Conservation (phyloP, 2,113 vertebrate species). For the Dasyurus viverrinus region DNA sequence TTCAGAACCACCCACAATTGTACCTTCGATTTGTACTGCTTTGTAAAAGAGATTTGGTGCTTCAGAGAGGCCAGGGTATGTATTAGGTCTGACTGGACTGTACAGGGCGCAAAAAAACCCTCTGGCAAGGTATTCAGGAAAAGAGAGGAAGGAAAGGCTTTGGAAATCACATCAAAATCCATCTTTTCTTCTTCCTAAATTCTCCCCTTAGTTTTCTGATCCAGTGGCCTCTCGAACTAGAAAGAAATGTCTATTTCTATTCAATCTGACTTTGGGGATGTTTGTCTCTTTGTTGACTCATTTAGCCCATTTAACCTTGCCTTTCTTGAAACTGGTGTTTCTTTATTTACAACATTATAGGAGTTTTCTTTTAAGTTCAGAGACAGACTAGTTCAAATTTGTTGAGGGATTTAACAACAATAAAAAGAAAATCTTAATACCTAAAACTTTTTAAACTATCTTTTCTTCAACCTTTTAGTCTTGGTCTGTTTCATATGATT, state of each 20-base stretch:
- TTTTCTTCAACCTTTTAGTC: background rate
- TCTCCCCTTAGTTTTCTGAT: background rate
- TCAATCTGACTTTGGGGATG: background rate
- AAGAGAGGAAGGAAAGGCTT: background rate
- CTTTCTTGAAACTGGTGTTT: background rate
- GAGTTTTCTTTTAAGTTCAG: background rate
- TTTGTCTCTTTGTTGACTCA: background rate
- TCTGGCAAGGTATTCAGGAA: background rate
- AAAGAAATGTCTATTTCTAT: background rate
- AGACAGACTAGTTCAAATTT: background rate
- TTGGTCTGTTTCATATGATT: background rate
- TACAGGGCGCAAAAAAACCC: background rate
- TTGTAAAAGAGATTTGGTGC: background rate
- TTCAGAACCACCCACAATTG: background rate
- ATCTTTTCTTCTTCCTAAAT: background rate
- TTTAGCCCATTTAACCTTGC: background rate
- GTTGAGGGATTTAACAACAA: background rate
- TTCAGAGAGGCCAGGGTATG: background rate
- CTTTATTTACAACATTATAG: background rate
- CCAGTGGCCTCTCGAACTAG: background rate
- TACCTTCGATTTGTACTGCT: background rate
- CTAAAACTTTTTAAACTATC: background rate
- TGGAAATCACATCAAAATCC: background rate
- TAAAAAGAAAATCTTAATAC: background rate
- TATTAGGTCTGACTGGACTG: background rate